Evolutionary conservation across 2,113 vertebrate species (phyloP).

Genomic region (Perca flavescens): DNA sequence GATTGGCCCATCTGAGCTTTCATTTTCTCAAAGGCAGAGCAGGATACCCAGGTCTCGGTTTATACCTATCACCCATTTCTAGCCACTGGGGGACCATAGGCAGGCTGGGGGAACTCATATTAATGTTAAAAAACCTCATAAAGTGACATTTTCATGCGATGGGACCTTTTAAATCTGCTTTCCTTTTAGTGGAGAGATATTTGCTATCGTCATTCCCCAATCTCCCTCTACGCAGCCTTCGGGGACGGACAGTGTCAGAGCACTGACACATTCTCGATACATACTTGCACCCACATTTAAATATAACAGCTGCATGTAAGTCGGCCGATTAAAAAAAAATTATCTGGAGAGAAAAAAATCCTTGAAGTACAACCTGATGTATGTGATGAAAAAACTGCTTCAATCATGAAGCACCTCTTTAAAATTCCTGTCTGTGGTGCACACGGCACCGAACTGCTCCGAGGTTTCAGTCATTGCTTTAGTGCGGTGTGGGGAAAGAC

Average conservation of each 20-base stretch:
- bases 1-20: too few relatives aligned
- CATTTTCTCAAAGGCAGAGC: too few relatives aligned
- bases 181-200: not conserved
- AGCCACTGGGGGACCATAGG: too few relatives aligned
- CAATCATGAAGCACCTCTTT: slow-evolving; percentile 47
- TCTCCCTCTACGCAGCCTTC: slow-evolving; percentile 6
- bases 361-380: slow-evolving; percentile 19
- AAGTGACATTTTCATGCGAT: too few relatives aligned
- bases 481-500: slow-evolving; percentile 28
- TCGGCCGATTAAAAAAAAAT: slow-evolving; percentile 32
- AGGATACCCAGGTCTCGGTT: too few relatives aligned
- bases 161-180: not conserved
- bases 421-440: slow-evolving; percentile 22
- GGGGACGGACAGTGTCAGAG: slow-evolving; percentile 14
- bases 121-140: too few relatives aligned
- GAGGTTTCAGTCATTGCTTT: slow-evolving; percentile 30
- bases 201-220: not conserved
- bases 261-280: not conserved
- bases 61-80: too few relatives aligned
- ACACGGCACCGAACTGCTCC: not conserved
- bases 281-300: not conserved
- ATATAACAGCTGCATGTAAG: slow-evolving; percentile 38
- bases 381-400: slow-evolving; percentile 16
- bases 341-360: slow-evolving; percentile 17
- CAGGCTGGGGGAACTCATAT: too few relatives aligned